These are phyloP conservation scores for Microcebus murinus DNA, from an alignment of 2,113 vertebrate species.

Conservation along the genomic window DNA sequence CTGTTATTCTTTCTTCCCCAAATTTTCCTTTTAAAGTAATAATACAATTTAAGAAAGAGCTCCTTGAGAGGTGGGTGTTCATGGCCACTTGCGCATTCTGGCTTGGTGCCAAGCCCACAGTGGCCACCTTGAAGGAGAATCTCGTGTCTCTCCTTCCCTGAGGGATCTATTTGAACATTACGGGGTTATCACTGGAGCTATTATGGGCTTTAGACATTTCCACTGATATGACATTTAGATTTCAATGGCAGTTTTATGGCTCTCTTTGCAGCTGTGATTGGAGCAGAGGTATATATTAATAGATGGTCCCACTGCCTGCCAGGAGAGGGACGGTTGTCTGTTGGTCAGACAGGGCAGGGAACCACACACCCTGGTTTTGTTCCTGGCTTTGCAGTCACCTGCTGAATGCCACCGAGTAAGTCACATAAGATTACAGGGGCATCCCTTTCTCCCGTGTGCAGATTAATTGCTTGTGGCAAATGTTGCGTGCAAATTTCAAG, in stretches of 20 bases:
- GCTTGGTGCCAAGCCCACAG: neutral
- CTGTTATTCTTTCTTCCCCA: slow-evolving; percentile 67
- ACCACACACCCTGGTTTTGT: neutral
- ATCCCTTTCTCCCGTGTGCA: slow-evolving; percentile 5
- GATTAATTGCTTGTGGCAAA: slow-evolving; percentile 64
- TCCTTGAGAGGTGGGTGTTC: neutral
- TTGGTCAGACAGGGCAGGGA: neutral
- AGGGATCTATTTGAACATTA: slow-evolving; percentile 52
- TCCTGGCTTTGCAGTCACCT: neutral
- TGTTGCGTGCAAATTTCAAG: slow-evolving; percentile 66
- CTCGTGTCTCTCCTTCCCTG: neutral
- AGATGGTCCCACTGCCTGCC: neutral
- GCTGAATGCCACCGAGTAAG: neutral
- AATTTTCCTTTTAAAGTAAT: slow-evolving; percentile 66
- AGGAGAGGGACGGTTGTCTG: neutral
- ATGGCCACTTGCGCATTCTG: neutral
- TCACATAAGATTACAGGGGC: neutral
- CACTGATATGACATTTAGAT: slow-evolving; percentile 62
- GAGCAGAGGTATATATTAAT: neutral
- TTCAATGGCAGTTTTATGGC: slow-evolving; percentile 66
- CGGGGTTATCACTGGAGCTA: slow-evolving; percentile 42
- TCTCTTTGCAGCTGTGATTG: slow-evolving; percentile 17
- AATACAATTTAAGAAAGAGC: slow-evolving; percentile 22
- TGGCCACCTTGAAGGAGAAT: neutral
- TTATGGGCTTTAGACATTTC: slow-evolving; percentile 56